A percentile compares a stretch with the other conserved stretches of the same genome.
phyloP scores from a whole-genome alignment of 2,797 vertebrate species.

The Cyprinodon diabolis region DNA sequence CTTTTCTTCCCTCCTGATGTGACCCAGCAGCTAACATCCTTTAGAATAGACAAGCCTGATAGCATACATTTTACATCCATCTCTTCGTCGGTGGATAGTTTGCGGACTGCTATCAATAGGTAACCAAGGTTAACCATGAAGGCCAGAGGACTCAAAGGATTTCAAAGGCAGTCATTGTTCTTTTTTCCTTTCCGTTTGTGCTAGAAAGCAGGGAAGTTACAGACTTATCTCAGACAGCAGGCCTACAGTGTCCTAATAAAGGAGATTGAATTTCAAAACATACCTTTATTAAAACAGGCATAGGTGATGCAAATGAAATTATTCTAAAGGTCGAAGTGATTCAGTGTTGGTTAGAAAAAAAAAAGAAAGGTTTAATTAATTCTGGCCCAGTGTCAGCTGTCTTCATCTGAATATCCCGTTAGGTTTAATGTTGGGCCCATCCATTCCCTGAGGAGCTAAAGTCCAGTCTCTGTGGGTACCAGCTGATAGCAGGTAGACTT shows the following conservation, averaged over 20 bases:
- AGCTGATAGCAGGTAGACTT: conserved; percentile 77
- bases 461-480: conserved; percentile 66
- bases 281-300: conserved; percentile 12
- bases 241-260: conserved; percentile 18
- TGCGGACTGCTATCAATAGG: conserved; percentile 49
- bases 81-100: conserved; percentile 19
- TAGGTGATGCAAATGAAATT: conserved; percentile 11
- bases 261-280: conserved; percentile 8
- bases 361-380: conserved; percentile 22
- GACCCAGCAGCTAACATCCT: conserved; percentile 40
- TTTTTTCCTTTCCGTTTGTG: neutral
- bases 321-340: conserved; percentile 18
- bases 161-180: conserved; percentile 22
- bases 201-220: neutral
- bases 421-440: conserved; percentile 64
- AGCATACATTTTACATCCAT: conserved; percentile 5
- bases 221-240: conserved; percentile 12
- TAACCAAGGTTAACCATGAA: conserved; percentile 48
- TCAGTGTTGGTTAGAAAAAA: conserved; percentile 11
- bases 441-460: conserved; percentile 47
- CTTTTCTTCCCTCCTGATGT: conserved; percentile 18
- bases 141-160: conserved; percentile 24
- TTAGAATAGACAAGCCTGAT: conserved; percentile 27
- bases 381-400: conserved; percentile 39
- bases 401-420: conserved; percentile 54